Evolutionary conservation across 2,797 vertebrate species (phyloP).

Genomic region (Lophura swinhoii): DNA sequence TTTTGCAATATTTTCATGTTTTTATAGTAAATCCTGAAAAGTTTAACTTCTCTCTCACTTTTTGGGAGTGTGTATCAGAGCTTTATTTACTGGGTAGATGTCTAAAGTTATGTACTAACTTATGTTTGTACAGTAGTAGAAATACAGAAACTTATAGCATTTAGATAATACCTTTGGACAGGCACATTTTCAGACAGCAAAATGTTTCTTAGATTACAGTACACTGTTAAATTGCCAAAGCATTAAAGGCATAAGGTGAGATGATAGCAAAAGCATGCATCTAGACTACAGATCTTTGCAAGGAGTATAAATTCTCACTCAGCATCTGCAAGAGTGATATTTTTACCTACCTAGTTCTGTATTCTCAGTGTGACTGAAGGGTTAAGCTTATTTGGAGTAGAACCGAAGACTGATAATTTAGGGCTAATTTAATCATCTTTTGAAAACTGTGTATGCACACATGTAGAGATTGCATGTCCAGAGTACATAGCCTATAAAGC

Average conservation of each 20-base stretch:
- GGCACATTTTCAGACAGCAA: background rate
- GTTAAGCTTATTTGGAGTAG: background rate
- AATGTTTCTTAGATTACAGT: background rate
- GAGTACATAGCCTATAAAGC: background rate
- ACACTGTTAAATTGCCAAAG: background rate
- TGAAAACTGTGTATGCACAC: background rate
- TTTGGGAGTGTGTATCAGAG: background rate
- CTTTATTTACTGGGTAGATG: background rate
- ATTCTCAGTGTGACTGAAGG: background rate
- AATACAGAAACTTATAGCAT: background rate
- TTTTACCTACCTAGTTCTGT: background rate
- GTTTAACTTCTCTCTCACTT: background rate
- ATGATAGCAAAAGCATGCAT: background rate
- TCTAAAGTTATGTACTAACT: background rate
- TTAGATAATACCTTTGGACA: background rate
- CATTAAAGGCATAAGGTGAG: background rate
- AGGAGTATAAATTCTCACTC: background rate
- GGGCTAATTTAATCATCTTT: background rate
- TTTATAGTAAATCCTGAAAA: background rate
- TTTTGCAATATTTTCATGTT: background rate
- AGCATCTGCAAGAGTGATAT: background rate
- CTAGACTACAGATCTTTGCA: background rate
- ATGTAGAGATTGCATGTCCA: background rate
- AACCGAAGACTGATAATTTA: background rate
- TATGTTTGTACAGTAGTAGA: background rate